phyloP scores from a whole-genome alignment of 2,113 vertebrate species.

The Mungos mungo region DNA sequence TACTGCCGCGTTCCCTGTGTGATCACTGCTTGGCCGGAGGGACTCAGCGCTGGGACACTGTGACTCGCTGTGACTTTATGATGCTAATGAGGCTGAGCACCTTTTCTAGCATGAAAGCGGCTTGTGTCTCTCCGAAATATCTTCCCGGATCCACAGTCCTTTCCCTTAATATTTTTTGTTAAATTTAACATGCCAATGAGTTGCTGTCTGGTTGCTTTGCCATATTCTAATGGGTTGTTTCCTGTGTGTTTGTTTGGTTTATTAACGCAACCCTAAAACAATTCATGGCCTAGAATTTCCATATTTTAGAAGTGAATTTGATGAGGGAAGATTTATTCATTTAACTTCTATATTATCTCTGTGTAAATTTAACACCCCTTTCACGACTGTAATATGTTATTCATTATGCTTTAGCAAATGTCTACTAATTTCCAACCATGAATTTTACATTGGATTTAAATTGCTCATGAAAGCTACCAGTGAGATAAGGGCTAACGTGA shows the following conservation, averaged over 20 bases:
- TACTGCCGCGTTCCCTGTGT: fast-evolving
- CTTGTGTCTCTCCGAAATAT: background rate
- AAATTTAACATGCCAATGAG: no score
- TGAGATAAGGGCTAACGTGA: background rate
- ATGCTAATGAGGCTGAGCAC: no score
- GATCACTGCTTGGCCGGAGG: no score
- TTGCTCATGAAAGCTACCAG: background rate
- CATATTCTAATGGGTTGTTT: fast-evolving
- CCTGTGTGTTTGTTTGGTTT: background rate
- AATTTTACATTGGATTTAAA: background rate
- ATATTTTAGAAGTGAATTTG: background rate
- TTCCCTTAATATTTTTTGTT: background rate
- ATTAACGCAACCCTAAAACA: background rate
- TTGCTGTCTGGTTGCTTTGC: no score
- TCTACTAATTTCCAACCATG: background rate
- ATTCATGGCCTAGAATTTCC: background rate
- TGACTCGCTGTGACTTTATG: fast-evolving
- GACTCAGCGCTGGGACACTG: fast-evolving
- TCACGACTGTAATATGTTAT: background rate
- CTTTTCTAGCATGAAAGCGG: fast-evolving
- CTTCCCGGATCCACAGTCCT: background rate
- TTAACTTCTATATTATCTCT: background rate
- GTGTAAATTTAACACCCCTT: background rate
- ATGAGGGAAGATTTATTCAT: background rate
- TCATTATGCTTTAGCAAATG: background rate